Evolutionary conservation across 2,888 invertebrate genomes (phyloP).

Genomic region (Cyclophora punctaria): DNA sequence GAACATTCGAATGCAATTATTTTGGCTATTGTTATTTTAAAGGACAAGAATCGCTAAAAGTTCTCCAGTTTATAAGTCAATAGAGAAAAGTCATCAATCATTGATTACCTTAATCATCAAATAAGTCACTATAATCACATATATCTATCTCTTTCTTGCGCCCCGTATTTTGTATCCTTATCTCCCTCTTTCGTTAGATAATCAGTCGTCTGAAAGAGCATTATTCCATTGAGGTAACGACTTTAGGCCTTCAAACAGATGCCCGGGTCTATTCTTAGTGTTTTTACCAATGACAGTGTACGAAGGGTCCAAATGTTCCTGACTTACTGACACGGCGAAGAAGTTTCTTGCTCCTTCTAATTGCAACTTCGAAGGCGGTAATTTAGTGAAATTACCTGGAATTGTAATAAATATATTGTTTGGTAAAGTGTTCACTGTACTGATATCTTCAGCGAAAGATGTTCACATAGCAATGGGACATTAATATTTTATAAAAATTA

Average conservation of each 20-base stretch:
- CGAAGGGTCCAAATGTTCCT: conserved; percentile 26
- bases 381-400: conserved; percentile 42
- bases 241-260: conserved; percentile 25
- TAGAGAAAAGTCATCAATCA: too few relatives aligned
- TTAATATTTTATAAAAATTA: too few relatives aligned
- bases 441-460: too few relatives aligned
- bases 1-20: too few relatives aligned
- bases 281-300: conserved; percentile 32
- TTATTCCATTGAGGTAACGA: conserved; percentile 30
- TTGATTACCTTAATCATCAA: too few relatives aligned
- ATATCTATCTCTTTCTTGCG: too few relatives aligned
- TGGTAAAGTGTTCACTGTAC: too few relatives aligned
- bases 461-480: too few relatives aligned
- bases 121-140: too few relatives aligned
- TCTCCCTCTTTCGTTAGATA: neutral
- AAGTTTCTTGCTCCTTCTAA: conserved; percentile 34
- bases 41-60: too few relatives aligned
- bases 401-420: conserved; percentile 1
- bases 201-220: conserved; percentile 16
- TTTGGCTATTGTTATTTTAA: too few relatives aligned
- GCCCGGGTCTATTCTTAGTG: conserved; percentile 23
- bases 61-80: too few relatives aligned
- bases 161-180: neutral
- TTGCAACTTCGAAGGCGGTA: conserved; percentile 28
- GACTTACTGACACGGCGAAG: conserved; percentile 36